Evolutionary conservation across 2,888 invertebrate genomes (phyloP).

Genomic region (Agrochola circellaris): DNA sequence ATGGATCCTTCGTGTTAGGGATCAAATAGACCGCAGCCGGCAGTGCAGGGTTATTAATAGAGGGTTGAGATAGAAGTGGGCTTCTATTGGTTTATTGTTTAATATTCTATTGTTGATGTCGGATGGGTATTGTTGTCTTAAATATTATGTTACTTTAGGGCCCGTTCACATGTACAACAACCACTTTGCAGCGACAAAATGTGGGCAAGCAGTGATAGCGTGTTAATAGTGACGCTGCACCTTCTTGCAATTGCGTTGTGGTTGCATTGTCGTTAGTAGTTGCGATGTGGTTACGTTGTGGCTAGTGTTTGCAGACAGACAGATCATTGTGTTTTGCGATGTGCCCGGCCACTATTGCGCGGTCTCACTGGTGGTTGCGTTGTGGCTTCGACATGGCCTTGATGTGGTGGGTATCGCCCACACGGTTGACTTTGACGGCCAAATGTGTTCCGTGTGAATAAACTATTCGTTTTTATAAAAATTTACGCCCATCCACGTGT

Average conservation of each 20-base stretch:
- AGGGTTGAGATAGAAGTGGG: constrained; percentile 9
- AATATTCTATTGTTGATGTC: constrained; percentile 7
- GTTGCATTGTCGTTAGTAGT: too few relatives aligned
- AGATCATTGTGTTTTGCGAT: too few relatives aligned
- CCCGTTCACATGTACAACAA: background rate
- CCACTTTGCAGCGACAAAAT: background rate
- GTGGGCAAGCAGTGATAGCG: background rate
- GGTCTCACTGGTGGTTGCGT: background rate
- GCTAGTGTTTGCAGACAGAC: background rate
- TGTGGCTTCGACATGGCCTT: background rate
- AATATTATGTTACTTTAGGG: background rate
- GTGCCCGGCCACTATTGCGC: too few relatives aligned
- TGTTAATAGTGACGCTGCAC: background rate
- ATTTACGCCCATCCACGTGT: too few relatives aligned
- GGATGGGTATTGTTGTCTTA: background rate
- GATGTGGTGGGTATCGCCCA: background rate
- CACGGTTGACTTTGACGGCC: background rate
- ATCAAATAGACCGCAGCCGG: constrained; percentile 43
- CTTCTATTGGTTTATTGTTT: constrained; percentile 36
- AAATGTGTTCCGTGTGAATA: background rate
- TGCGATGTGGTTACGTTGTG: too few relatives aligned
- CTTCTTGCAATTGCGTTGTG: too few relatives aligned
- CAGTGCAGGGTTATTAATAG: constrained; percentile 44
- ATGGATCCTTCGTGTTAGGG: constrained; percentile 38
- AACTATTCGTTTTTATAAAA: too few relatives aligned